These are phyloP conservation scores for Synergus gifuensis DNA, from an alignment of 2,888 invertebrate species.

Conservation along the genomic window DNA sequence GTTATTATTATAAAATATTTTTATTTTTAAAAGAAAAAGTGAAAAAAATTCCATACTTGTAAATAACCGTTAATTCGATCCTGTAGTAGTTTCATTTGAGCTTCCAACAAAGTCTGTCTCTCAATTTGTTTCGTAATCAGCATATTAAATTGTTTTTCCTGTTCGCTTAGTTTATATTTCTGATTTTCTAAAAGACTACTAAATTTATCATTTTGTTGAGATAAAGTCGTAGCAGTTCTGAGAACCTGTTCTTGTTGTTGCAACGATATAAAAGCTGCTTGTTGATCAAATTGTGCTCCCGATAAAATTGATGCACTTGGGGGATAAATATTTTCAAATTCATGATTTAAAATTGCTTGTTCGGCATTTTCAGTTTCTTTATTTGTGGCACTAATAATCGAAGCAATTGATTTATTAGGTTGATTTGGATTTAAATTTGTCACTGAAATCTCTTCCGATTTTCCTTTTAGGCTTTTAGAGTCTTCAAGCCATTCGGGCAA, in stretches of 20 bases:
- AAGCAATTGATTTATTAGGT: background rate
- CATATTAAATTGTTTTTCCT: conserved; percentile 69
- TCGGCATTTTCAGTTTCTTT: conserved; percentile 31
- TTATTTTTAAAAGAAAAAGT: background rate
- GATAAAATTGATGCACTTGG: conserved; percentile 60
- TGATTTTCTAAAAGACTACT: conserved; percentile 64
- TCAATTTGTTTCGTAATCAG: conserved; percentile 69
- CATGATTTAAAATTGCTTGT: conserved; percentile 42
- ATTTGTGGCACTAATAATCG: conserved; percentile 4
- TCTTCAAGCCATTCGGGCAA: conserved; percentile 73
- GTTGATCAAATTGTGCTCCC: conserved; percentile 68
- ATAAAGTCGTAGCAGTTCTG: conserved; percentile 64
- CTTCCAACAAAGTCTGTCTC: conserved; percentile 67
- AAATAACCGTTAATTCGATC: conserved; percentile 70
- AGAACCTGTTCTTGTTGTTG: conserved; percentile 72
- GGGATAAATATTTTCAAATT: conserved; percentile 47
- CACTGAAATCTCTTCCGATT: conserved; percentile 34
- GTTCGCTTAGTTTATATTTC: conserved; percentile 63
- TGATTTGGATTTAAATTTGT: conserved; percentile 16
- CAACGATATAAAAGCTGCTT: conserved; percentile 66
- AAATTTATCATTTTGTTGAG: conserved; percentile 69
- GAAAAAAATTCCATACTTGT: conserved; percentile 60
- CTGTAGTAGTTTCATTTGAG: conserved; percentile 72
- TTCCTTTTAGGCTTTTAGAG: conserved; percentile 57
- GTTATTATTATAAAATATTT: background rate